Evolutionary conservation across 2,888 invertebrate genomes (phyloP), one percentile per base, ranked within the genome.

Genomic region (Scaptomyza caliginosa): DNA sequence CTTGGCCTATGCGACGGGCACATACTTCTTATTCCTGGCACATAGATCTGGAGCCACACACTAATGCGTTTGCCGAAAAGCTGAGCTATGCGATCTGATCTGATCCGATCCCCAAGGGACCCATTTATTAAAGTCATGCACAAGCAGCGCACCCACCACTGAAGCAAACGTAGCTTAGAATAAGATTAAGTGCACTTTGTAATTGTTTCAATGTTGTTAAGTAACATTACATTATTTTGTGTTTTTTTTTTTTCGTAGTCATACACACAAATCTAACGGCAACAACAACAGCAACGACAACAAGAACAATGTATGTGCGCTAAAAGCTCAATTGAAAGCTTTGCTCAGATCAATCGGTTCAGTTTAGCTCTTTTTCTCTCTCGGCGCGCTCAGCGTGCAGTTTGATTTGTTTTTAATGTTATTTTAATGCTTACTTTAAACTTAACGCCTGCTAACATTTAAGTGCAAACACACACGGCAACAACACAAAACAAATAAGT

Each of bases 11-110:
- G 96, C 93, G 30, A 94, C 93, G 65, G 96, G 95, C 74, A 92
- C 96, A 23, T 96, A 94, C 91, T 93, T 96, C 86, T 92, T 97
- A 74, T 95, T 93, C 92, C 90, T 94, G 84, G 96, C 96, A 86
- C 95, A 94, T 92, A 95, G 94, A 89, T 93, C 92, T 77, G 92
- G 92, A 54, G 83, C 89, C 60, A 88, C 83, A 56, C 86, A 87
- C 59, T 88, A 89, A 45, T 34, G 38, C 8, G 34, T 7, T 34
- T 34, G 34, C 30, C 17, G n/a, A 16, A 36, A 32, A 13, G 55
- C 36, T 48, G 58, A 54, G 54, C 45, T 48, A 43, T 43, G 38
- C 42, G 51, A 43, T 54, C 34, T 11, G 65, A 64, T 42, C 30
- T 23, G 17, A 48, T 43, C 8, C 26, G 49, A 59, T 66, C 30